Percentiles rank a stretch among this genome's conserved stretches.
Evolutionary conservation across 2,888 invertebrate genomes (phyloP).

Genomic region (Allolobophora icterica): DNA sequence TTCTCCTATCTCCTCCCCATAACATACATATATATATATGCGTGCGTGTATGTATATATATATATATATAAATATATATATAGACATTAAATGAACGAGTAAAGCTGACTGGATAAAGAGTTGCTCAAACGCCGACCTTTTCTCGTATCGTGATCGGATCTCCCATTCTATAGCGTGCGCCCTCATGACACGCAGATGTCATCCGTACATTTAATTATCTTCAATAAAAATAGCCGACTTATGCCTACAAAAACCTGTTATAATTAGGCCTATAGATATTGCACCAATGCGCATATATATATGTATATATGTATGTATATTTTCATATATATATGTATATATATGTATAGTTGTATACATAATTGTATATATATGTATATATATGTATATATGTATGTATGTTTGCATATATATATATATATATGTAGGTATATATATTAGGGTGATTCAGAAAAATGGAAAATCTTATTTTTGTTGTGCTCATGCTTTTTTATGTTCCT

Average conservation of each 20-base stretch:
- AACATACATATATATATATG: background rate
- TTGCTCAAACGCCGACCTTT: background rate
- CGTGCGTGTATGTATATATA: background rate
- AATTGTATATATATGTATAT: background rate
- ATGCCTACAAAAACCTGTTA: background rate
- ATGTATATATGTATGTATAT: background rate
- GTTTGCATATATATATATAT: background rate
- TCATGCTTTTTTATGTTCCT: no score
- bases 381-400: background rate
- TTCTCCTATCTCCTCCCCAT: no score
- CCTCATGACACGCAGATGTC: no score
- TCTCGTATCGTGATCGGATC: no score
- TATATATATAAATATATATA: no score
- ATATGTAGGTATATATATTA: background rate
- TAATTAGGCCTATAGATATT: background rate
- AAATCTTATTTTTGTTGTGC: no score
- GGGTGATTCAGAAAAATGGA: no score
- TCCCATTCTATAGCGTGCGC: no score
- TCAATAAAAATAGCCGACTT: background rate
- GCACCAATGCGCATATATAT: background rate
- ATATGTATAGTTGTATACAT: background rate
- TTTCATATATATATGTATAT: no score
- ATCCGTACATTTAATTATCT: no score
- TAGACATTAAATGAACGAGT: no score
- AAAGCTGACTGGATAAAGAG: background rate